These are phyloP conservation scores for Stichodactyla mertensii DNA, from an alignment of 64 coral and sea anemone genomes.

Conservation along the genomic window DNA sequence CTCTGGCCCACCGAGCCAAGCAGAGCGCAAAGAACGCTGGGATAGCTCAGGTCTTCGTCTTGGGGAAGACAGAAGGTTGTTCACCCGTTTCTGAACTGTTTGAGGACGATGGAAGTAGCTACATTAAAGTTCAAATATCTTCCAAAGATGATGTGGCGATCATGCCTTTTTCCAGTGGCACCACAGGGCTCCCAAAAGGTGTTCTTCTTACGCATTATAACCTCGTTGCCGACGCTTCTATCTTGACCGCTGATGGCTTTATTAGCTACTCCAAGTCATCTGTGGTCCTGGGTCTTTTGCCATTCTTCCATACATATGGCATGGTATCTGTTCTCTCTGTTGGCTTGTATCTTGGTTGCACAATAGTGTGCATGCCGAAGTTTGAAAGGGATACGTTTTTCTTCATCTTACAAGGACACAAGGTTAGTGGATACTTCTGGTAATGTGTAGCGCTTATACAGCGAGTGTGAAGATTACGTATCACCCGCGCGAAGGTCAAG, in stretches of 20 bases:
- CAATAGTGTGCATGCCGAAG: conserved; percentile 26
- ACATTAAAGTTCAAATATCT: neutral
- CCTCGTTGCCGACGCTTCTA: conserved; percentile 37
- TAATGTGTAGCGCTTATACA: too few species aligned
- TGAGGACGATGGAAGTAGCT: conserved; percentile 33
- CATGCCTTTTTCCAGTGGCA: conserved; percentile 69
- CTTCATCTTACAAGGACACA: conserved; percentile 33
- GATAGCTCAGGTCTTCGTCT: conserved; percentile 36
- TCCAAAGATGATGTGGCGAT: conserved; percentile 41
- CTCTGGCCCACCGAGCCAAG: conserved; percentile 32
- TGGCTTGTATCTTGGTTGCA: conserved; percentile 28
- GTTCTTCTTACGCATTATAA: conserved; percentile 75
- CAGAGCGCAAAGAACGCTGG: conserved; percentile 30
- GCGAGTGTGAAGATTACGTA: too few species aligned
- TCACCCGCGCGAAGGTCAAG: too few species aligned
- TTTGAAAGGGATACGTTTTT: conserved; percentile 58
- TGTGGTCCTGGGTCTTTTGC: conserved; percentile 49
- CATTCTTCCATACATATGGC: conserved; percentile 64
- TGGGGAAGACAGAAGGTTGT: conserved; percentile 54
- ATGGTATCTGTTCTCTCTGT: conserved; percentile 42
- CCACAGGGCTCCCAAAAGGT: conserved; percentile 55
- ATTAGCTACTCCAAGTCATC: conserved; percentile 28
- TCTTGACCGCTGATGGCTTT: conserved; percentile 27
- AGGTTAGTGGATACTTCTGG: conserved; percentile 29
- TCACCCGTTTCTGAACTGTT: conserved; percentile 44